phyloP scores from a whole-genome alignment of 2,797 vertebrate genomes.

The Mergus octosetaceus region DNA sequence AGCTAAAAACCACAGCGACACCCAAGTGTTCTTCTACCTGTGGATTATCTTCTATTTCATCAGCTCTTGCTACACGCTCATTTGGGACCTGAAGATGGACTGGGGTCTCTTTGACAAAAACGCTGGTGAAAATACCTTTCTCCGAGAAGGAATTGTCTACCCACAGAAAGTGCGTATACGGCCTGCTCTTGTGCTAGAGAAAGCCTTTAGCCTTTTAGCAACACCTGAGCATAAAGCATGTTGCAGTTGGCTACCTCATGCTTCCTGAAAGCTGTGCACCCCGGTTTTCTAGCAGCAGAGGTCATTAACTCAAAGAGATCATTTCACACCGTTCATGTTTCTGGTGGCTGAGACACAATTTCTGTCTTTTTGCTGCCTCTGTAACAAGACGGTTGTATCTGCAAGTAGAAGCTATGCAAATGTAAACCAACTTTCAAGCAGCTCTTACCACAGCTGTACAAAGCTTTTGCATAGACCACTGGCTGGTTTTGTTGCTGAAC shows the following conservation, averaged over 20 bases:
- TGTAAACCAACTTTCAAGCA: not conserved
- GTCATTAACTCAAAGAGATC: not conserved
- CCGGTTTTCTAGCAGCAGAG: not conserved
- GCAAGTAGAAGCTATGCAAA: not conserved
- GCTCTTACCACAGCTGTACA: not conserved
- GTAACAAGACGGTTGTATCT: not conserved
- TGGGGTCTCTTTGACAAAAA: conserved; percentile 98
- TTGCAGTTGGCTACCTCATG: not conserved
- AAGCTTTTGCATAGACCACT: not conserved
- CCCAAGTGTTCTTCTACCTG: conserved; percentile 91
- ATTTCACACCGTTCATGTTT: fast-evolving
- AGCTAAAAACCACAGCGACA: conserved; percentile 83
- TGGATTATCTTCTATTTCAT: conserved; percentile 88
- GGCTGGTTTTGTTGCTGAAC: not conserved
- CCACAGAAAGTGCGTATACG: conserved; percentile 91
- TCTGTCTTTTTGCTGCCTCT: not conserved
- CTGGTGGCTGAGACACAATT: not conserved
- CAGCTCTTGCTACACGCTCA: conserved; percentile 95
- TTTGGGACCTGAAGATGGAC: conserved; percentile 99
- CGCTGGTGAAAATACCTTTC: conserved; percentile 96
- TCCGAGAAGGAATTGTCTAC: conserved; percentile 98
- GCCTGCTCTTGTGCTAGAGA: not conserved
- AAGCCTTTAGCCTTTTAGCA: not conserved
- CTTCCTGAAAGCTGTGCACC: not conserved
- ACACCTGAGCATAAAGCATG: not conserved